Evolutionary conservation across 2,113 vertebrate species (phyloP).

Genomic region (Parotia lawesii): DNA sequence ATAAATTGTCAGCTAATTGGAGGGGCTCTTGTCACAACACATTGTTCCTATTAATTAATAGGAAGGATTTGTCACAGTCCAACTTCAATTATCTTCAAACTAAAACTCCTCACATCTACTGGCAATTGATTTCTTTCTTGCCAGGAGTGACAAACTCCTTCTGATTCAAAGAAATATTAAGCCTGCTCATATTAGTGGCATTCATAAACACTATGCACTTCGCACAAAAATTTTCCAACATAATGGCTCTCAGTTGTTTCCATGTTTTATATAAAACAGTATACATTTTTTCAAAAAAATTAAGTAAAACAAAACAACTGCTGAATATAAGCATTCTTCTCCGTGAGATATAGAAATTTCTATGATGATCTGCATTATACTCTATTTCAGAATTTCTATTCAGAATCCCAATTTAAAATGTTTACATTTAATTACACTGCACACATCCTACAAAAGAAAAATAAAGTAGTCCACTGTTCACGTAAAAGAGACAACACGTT

Average conservation of each 20-base stretch:
- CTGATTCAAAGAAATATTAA: background rate
- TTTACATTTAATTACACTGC: background rate
- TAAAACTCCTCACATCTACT: background rate
- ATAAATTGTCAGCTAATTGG: background rate
- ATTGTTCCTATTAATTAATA: background rate
- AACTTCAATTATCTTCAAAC: constrained; percentile 1
- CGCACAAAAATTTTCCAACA: background rate
- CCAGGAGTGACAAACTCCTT: background rate
- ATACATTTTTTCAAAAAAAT: background rate
- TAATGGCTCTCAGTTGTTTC: background rate
- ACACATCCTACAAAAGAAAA: background rate
- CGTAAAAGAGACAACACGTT: background rate
- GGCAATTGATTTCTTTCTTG: background rate
- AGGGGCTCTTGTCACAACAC: background rate
- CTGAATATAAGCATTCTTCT: background rate
- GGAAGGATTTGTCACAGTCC: background rate
- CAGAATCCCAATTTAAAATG: background rate
- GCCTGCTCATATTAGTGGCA: background rate
- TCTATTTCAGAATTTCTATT: background rate
- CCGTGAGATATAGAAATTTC: background rate
- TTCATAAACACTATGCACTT: background rate
- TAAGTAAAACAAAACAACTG: background rate
- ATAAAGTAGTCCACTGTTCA: background rate
- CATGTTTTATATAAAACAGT: background rate
- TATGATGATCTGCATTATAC: background rate